A percentile compares a stretch with the other conserved stretches of the same genome.
Evolutionary conservation across 1,140 invertebrate species (phyloP).

Genomic region (Zaprionus capensis): DNA sequence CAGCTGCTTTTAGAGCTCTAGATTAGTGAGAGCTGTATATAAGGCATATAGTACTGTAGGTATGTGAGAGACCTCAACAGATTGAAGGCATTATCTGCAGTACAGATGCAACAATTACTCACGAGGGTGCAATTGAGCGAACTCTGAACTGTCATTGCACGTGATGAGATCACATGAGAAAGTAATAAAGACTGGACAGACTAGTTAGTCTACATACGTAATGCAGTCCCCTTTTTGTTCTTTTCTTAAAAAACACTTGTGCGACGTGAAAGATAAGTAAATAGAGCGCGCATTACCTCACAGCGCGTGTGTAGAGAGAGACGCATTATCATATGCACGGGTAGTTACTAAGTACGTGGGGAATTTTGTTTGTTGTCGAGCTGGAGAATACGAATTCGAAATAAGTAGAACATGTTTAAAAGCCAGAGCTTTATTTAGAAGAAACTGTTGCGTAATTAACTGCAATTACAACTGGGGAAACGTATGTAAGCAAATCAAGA

Average conservation of each 20-base stretch:
- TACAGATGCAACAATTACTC: neutral
- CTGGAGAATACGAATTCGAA: neutral
- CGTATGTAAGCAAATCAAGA: neutral
- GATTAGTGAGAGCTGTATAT: neutral
- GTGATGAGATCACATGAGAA: neutral
- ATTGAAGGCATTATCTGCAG: neutral
- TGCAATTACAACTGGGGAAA: neutral
- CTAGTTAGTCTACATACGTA: neutral
- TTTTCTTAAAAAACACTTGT: neutral
- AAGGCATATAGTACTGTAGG: neutral
- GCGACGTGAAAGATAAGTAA: constrained; percentile 1
- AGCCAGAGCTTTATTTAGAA: neutral
- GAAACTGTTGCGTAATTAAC: neutral
- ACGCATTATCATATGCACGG: neutral
- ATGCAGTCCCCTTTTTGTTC: no score
- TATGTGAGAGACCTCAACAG: neutral
- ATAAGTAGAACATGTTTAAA: neutral
- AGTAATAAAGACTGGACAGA: neutral
- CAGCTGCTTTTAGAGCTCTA: neutral
- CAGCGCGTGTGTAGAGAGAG: neutral
- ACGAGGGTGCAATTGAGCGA: neutral
- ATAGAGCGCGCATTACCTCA: neutral
- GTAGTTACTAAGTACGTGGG: constrained; percentile 3
- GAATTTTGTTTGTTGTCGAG: neutral
- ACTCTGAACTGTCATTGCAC: neutral